Evolutionary conservation across 2,888 invertebrate species (phyloP).

Genomic region (Parelbella ahira): DNA sequence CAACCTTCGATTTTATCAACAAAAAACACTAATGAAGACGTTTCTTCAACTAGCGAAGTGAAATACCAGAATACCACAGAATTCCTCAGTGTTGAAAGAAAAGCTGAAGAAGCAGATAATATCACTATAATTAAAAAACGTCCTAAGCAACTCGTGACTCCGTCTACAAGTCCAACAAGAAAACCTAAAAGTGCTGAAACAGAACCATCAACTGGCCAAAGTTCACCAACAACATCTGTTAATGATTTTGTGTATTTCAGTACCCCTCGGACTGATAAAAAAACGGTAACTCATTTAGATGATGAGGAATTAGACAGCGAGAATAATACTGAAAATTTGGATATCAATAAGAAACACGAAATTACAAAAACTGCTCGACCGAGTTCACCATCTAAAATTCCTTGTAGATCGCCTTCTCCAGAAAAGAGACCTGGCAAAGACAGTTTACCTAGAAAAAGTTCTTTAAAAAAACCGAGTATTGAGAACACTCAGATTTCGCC

Average conservation of each 20-base stretch:
- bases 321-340: constrained; percentile 34
- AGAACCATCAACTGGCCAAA: constrained; percentile 65
- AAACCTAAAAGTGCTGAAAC: constrained; percentile 53
- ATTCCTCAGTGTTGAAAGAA: constrained; percentile 54
- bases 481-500: constrained; percentile 47
- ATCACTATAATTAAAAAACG: constrained; percentile 42
- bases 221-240: constrained; percentile 77
- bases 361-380: constrained; percentile 44
- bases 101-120: constrained; percentile 50
- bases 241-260: constrained; percentile 77
- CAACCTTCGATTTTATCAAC: constrained; percentile 24
- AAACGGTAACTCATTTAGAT: constrained; percentile 60
- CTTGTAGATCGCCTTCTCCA: constrained; percentile 63
- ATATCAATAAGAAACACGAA: constrained; percentile 31
- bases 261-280: constrained; percentile 48
- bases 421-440: constrained; percentile 57
- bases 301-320: constrained; percentile 44
- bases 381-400: constrained; percentile 64
- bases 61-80: constrained; percentile 51
- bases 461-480: constrained; percentile 63
- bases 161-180: constrained; percentile 75
- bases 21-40: constrained; percentile 46
- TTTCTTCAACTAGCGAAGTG: constrained; percentile 41
- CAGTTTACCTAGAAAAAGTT: constrained; percentile 67
- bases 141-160: constrained; percentile 65